Conservation (phyloP, 2,888 invertebrate species). For the Syrista parreyssii region DNA sequence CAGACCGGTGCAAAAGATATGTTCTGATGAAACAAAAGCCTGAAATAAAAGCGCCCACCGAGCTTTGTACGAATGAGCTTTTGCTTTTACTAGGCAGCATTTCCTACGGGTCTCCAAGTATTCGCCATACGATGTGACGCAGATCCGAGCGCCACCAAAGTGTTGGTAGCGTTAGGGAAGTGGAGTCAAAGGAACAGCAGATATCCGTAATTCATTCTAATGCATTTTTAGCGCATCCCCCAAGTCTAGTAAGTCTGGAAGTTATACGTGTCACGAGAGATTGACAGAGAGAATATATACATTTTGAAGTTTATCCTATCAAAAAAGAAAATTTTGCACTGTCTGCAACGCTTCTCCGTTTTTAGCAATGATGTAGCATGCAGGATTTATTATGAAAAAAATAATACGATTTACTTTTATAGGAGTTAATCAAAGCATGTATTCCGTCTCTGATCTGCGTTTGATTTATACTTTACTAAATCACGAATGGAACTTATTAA, state of each 20-base stretch:
- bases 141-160: not conserved
- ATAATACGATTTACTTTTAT: not conserved
- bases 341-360: not conserved
- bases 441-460: constrained; percentile 20
- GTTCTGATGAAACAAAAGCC: not conserved
- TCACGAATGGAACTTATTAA: constrained; percentile 27
- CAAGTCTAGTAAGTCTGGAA: not conserved
- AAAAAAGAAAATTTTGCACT: not conserved
- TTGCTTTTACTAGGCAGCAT: not conserved
- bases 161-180: not conserved
- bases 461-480: constrained; percentile 27
- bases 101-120: not conserved
- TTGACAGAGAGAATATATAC: not conserved
- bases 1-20: not conserved
- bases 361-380: too few relatives aligned
- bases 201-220: not conserved
- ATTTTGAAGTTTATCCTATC: not conserved
- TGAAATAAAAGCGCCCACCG: not conserved
- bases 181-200: not conserved
- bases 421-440: constrained; percentile 16
- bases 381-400: not conserved
- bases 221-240: not conserved
- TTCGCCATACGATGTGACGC: not conserved
- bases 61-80: not conserved
- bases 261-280: not conserved